phyloP scores from a whole-genome alignment of 2,888 invertebrate species.

The Thera britannica region DNA sequence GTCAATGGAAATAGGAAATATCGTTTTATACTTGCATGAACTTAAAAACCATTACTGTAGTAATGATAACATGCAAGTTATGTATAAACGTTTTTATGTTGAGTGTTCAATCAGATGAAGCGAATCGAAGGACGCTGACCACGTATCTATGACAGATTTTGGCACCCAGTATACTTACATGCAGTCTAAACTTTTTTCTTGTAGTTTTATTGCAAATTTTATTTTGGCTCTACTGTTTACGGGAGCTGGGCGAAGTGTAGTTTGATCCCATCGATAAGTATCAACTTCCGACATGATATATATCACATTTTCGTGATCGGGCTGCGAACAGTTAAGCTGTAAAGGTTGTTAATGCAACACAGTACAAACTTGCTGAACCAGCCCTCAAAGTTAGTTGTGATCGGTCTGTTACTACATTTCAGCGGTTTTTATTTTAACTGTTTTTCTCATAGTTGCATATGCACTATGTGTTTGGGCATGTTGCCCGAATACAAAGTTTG shows the following conservation, averaged over 20 bases:
- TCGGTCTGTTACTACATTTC: neutral
- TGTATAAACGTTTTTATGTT: neutral
- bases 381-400: constrained; percentile 1
- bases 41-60: constrained; percentile 1
- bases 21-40: constrained; percentile 44
- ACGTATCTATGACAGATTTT: constrained; percentile 17
- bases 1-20: constrained; percentile 57
- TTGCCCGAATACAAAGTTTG: too few relatives aligned
- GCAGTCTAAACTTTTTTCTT: constrained; percentile 13
- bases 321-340: constrained; percentile 3
- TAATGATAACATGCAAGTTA: neutral
- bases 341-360: neutral
- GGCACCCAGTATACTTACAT: constrained; percentile 1
- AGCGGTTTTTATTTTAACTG: too few relatives aligned
- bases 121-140: constrained; percentile 6
- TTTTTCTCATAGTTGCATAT: too few relatives aligned
- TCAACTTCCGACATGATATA: constrained; percentile 30
- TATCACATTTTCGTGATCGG: constrained; percentile 27
- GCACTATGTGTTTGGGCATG: too few relatives aligned
- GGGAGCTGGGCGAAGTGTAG: constrained; percentile 16
- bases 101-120: constrained; percentile 6
- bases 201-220: constrained; percentile 20
- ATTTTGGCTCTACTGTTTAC: constrained; percentile 19
- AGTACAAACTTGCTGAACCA: neutral
- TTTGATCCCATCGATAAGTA: constrained; percentile 29